Evolutionary conservation across 2,888 invertebrate genomes (phyloP).

Genomic region (Hecatera dysodea): DNA sequence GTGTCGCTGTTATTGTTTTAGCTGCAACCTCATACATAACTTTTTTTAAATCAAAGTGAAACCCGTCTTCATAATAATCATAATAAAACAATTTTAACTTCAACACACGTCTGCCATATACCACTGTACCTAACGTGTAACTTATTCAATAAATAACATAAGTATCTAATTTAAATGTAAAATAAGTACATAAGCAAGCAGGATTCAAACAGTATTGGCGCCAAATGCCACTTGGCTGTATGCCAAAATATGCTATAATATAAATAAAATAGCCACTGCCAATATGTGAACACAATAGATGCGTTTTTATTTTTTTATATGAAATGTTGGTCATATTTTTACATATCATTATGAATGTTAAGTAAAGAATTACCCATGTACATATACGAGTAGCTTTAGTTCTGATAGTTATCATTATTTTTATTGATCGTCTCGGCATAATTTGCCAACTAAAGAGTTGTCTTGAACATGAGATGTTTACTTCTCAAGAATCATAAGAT

Average conservation of each 20-base stretch:
- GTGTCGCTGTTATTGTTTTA: not conserved
- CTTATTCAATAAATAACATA: constrained; percentile 50
- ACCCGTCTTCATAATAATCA: constrained; percentile 34
- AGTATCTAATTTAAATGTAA: constrained; percentile 53
- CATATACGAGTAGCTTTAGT: too few relatives aligned
- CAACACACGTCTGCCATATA: constrained; percentile 47
- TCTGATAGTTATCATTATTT: too few relatives aligned
- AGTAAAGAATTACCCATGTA: too few relatives aligned
- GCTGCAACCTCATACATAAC: not conserved
- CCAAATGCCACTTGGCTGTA: constrained; percentile 40
- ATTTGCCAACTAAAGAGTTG: too few relatives aligned
- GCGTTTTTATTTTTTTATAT: constrained; percentile 7
- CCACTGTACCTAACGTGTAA: constrained; percentile 23
- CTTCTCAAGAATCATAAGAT: too few relatives aligned
- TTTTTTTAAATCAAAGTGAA: constrained; percentile 27
- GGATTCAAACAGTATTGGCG: constrained; percentile 42
- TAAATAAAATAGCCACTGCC: constrained; percentile 20
- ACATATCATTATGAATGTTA: not conserved
- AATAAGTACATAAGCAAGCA: constrained; percentile 55
- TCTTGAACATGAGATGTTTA: too few relatives aligned
- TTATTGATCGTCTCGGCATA: too few relatives aligned
- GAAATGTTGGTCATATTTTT: not conserved
- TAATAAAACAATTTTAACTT: constrained; percentile 48
- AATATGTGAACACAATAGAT: constrained; percentile 13
- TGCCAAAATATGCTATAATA: constrained; percentile 28